Conservation (phyloP, 2,113 vertebrate species). For the Nanger granti region DNA sequence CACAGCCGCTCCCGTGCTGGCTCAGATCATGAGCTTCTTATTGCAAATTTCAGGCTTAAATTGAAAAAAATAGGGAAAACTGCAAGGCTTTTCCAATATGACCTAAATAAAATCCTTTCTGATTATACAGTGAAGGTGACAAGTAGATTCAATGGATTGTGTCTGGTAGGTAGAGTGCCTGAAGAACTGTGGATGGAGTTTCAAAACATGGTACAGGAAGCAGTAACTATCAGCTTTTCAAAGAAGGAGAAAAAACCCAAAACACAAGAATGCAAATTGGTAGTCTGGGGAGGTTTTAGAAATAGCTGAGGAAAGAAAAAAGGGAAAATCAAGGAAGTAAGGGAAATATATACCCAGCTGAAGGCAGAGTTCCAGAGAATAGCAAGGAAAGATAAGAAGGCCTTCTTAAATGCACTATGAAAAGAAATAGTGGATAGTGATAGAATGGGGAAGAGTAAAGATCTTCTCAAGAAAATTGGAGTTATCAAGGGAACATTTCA, state of each 20-base stretch:
- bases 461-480: background rate
- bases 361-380: background rate
- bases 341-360: background rate
- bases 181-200: background rate
- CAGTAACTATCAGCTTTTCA: background rate
- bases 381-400: background rate
- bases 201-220: background rate
- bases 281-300: background rate
- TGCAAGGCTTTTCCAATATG: background rate
- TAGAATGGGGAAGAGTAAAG: background rate
- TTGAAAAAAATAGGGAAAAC: background rate
- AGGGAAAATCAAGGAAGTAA: background rate
- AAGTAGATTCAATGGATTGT: background rate
- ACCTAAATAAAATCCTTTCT: background rate
- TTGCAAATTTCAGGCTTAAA: background rate
- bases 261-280: background rate
- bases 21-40: background rate
- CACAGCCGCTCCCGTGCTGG: rapidly evolving
- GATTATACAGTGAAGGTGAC: background rate
- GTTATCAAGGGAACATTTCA: background rate
- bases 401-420: background rate
- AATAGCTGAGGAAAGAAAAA: background rate
- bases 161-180: background rate
- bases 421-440: background rate
- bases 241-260: background rate